Evolutionary conservation across 2,797 vertebrate species (phyloP).

Genomic region (Sciaenops ocellatus): DNA sequence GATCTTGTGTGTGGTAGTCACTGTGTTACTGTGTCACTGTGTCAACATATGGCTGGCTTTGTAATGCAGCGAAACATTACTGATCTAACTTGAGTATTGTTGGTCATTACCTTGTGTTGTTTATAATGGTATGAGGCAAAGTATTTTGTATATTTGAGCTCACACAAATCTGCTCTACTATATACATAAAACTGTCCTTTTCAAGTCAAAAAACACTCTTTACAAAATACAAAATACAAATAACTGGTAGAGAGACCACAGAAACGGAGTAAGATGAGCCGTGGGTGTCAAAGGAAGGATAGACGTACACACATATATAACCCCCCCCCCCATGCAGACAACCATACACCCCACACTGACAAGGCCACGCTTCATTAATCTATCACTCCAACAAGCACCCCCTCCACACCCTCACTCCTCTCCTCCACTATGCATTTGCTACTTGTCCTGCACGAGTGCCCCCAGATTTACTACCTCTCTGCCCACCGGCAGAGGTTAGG

Average conservation of each 20-base stretch:
- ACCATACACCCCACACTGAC: slow-evolving; percentile 57
- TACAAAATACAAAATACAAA: slow-evolving; percentile 3
- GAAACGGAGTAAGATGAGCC: neutral
- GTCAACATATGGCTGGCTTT: slow-evolving; percentile 50
- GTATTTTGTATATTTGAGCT: neutral
- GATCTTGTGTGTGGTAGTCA: slow-evolving; percentile 48
- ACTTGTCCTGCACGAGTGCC: slow-evolving; percentile 65
- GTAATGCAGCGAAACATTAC: neutral
- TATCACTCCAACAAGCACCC: slow-evolving; percentile 72
- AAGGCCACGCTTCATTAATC: slow-evolving; percentile 81
- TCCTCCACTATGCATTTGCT: slow-evolving; percentile 57
- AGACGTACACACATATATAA: slow-evolving; percentile 13
- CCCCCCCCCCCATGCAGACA: slow-evolving; percentile 47
- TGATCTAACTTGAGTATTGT: slow-evolving; percentile 14
- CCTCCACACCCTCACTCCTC: slow-evolving; percentile 38
- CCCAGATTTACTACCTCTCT: slow-evolving; percentile 71
- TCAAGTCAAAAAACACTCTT: neutral
- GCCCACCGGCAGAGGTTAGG: slow-evolving; percentile 39
- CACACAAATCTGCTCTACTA: neutral
- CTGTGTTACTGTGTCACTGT: slow-evolving; percentile 77
- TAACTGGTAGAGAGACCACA: slow-evolving; percentile 5
- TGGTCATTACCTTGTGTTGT: neutral
- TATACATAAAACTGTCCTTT: neutral
- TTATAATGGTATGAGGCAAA: neutral
- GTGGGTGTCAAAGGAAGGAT: slow-evolving; percentile 8